phyloP scores from a whole-genome alignment of 1,140 invertebrate genomes.

The Drosophila melanica region DNA sequence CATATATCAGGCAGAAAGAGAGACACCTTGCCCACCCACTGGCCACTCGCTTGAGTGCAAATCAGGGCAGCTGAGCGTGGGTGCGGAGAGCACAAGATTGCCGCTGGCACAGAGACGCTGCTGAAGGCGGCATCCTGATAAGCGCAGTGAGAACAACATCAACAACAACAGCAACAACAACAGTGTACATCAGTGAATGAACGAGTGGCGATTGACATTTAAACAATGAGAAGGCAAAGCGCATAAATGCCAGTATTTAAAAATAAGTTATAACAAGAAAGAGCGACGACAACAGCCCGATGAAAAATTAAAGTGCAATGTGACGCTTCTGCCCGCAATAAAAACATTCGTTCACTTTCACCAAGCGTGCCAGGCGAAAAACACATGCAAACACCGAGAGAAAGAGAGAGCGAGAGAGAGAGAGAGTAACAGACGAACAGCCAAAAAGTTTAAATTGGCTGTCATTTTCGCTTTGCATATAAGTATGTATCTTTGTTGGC shows the following conservation, averaged over 20 bases:
- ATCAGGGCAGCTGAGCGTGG: constrained; percentile 27
- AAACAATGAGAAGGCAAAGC: constrained; percentile 13
- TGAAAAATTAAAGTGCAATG: constrained; percentile 39
- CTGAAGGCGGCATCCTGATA: constrained; percentile 19
- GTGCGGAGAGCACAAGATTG: not conserved
- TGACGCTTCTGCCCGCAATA: constrained; percentile 15
- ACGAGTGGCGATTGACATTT: constrained; percentile 25
- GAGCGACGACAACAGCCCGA: constrained; percentile 14
- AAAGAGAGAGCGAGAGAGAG: constrained; percentile 15
- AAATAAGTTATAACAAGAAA: constrained; percentile 46
- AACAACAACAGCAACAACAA: constrained; percentile 3
- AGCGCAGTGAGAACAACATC: not conserved
- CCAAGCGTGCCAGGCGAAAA: constrained; percentile 50
- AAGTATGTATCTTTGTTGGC: constrained; percentile 23
- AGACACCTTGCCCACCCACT: constrained; percentile 5
- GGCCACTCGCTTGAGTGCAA: constrained; percentile 6
- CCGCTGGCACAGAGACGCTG: not conserved
- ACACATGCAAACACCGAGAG: constrained; percentile 26
- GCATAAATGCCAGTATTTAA: constrained; percentile 30
- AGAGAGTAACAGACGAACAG: constrained; percentile 21
- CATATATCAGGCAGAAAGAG: not conserved
- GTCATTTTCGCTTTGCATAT: constrained; percentile 60
- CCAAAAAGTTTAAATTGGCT: constrained; percentile 64
- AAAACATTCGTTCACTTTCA: constrained; percentile 73
- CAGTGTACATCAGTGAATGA: constrained; percentile 16